A percentile compares a stretch with the other conserved stretches of the same genome.
phyloP scores from a whole-genome alignment of 2,113 vertebrate species.

The Pluvianellus socialis region DNA sequence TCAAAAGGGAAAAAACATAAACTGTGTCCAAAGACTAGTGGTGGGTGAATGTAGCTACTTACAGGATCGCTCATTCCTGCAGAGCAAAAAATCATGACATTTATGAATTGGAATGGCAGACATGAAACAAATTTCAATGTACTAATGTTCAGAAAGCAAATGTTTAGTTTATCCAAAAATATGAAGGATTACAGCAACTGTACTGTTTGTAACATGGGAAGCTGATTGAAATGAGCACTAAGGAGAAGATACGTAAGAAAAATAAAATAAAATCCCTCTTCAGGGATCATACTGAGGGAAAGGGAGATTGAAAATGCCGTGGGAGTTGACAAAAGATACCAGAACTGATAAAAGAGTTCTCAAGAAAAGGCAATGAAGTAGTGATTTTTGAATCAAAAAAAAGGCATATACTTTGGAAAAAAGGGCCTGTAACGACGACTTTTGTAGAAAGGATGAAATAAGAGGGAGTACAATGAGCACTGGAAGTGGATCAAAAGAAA shows the following conservation, averaged over 20 bases:
- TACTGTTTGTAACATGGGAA: neutral
- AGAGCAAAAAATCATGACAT: neutral
- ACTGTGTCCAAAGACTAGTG: neutral
- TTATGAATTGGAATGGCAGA: neutral
- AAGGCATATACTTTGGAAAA: neutral
- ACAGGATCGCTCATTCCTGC: neutral
- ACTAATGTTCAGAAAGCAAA: neutral
- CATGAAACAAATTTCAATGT: neutral
- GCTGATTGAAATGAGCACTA: neutral
- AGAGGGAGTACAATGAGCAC: neutral
- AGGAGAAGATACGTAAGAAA: neutral
- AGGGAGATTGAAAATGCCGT: constrained; percentile 7
- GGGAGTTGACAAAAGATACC: constrained; percentile 49
- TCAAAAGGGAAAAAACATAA: neutral
- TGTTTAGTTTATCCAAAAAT: neutral
- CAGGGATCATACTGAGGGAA: neutral
- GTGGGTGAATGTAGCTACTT: neutral
- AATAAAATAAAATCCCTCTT: constrained; percentile 17
- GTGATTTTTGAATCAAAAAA: constrained; percentile 25
- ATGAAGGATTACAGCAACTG: neutral
- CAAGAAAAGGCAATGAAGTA: constrained; percentile 27
- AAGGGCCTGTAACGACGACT: neutral
- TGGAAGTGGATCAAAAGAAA: constrained; percentile 37
- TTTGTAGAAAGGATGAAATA: constrained; percentile 20
- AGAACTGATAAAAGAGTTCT: constrained; percentile 16